Base-by-base conservation (phyloP, 1,140 invertebrate genomes). In the Drosophila pectinifera region DNA sequence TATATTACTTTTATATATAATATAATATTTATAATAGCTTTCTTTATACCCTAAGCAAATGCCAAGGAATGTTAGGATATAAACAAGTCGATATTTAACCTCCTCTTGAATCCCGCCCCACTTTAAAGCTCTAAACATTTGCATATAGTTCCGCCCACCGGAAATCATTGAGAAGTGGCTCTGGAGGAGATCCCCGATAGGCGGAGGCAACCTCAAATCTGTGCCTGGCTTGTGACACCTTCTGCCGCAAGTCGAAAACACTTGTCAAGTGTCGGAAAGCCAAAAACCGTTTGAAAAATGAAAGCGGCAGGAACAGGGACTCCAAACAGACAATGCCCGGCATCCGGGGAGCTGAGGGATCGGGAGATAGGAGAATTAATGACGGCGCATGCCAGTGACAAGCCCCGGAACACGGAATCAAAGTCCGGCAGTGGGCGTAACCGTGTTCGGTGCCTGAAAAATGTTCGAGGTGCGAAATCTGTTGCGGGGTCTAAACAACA, bases 391-490 rank as follows among this genome's bases (percentile, higher is more conserved):
- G 90, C 91, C 90, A 91, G 53, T 70, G 80, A 91, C 90, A 91
- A 90, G 86, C 79, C 90, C 76, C 73, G 55, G 78, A 91, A 90
- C 90, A 91, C 65, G 76, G 73, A 90, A 91, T 89, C 89, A 91
- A 80, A 70, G 69, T 81, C 81, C 67, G 39, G 39, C 24, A 41
- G n/a, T 43, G 53, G 73, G 61, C 49, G 64, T 70, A 22, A 34
- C 39, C 48, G 34, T 51, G 36, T 61, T 57, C 75, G 58, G 56
- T 58, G 55, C 61, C 79, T 86, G 83, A 86, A 83, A 86, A 83
- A 86, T 86, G 83, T 88, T 76, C 72, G 84, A 86, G 83, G 83
- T 86, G 83, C 78, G 84, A 86, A 88, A 88, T 83, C 75, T 83
- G 83, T 68, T 73, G 76, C 31, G 58, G 59, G 69, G 56, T 88